Conservation (phyloP, 2,113 vertebrate species). For the Calyptomena viridis region DNA sequence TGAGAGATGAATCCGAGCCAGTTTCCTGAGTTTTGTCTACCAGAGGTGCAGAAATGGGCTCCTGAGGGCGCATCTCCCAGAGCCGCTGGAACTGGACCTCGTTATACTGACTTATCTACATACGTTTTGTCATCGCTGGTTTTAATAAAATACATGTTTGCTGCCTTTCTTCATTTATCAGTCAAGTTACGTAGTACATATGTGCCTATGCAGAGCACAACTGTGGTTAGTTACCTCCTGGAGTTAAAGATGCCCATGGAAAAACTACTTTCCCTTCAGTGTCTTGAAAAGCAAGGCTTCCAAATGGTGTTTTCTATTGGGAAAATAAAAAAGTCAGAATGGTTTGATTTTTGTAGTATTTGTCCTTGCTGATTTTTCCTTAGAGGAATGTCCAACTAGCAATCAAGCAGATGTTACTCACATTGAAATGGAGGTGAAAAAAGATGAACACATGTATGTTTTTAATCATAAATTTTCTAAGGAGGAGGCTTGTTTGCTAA, state of each 20-base stretch:
- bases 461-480: not conserved
- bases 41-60: not conserved
- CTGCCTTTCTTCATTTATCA: accelerated
- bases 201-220: accelerated
- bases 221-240: not conserved
- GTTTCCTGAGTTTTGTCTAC: not conserved
- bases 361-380: not conserved
- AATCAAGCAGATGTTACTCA: not conserved
- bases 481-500: not conserved
- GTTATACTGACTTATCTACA: accelerated
- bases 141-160: too few relatives aligned
- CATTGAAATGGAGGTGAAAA: not conserved
- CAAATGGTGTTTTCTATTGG: not conserved
- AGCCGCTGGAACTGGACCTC: not conserved
- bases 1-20: accelerated
- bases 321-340: not conserved
- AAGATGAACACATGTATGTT: not conserved
- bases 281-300: not conserved
- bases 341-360: not conserved
- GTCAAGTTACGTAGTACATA: accelerated
- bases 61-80: not conserved
- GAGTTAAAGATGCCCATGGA: not conserved
- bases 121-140: too few relatives aligned
- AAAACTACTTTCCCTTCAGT: not conserved
- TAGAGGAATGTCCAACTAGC: not conserved